A percentile compares a stretch with the other conserved stretches of the same genome.
These are phyloP conservation scores for Eucriotettix oculatus DNA, from an alignment of 2,888 invertebrate genomes.

Conservation along the genomic window DNA sequence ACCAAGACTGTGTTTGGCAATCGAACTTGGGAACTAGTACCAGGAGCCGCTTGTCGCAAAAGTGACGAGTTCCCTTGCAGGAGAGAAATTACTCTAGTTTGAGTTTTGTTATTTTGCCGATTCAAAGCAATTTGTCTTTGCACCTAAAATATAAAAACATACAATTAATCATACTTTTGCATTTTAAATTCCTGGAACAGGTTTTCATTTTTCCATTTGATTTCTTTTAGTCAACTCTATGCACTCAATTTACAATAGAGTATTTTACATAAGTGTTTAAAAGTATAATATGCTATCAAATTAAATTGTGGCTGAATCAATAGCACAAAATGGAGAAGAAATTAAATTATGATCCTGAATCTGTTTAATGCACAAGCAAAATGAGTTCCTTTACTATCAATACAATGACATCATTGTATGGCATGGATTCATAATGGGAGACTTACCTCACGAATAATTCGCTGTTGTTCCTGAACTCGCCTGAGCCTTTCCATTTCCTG, in stretches of 20 bases:
- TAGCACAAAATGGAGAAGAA: too few species aligned
- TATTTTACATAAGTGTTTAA: too few species aligned
- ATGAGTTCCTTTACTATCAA: too few species aligned
- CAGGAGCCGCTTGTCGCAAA: constrained; percentile 19
- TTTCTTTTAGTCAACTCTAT: too few species aligned
- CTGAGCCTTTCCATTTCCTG: constrained; percentile 81
- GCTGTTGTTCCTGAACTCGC: constrained; percentile 70
- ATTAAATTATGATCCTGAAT: too few species aligned
- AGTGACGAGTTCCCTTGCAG: constrained; percentile 44
- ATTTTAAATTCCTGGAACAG: too few species aligned
- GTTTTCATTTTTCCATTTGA: too few species aligned
- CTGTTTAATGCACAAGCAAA: too few species aligned
- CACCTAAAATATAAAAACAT: constrained; percentile 24
- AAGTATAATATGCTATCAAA: too few species aligned
- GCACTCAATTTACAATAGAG: too few species aligned
- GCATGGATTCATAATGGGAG: not conserved
- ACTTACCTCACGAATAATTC: constrained; percentile 50
- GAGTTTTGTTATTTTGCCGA: constrained; percentile 42
- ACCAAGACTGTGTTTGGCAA: constrained; percentile 24
- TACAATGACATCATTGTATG: too few species aligned
- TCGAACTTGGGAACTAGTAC: constrained; percentile 21
- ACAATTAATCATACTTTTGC: too few species aligned
- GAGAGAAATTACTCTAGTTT: constrained; percentile 51
- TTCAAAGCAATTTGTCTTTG: constrained; percentile 64
- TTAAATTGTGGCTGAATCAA: not conserved